phyloP scores from a whole-genome alignment of 2,113 vertebrate species.

The Physeter macrocephalus region DNA sequence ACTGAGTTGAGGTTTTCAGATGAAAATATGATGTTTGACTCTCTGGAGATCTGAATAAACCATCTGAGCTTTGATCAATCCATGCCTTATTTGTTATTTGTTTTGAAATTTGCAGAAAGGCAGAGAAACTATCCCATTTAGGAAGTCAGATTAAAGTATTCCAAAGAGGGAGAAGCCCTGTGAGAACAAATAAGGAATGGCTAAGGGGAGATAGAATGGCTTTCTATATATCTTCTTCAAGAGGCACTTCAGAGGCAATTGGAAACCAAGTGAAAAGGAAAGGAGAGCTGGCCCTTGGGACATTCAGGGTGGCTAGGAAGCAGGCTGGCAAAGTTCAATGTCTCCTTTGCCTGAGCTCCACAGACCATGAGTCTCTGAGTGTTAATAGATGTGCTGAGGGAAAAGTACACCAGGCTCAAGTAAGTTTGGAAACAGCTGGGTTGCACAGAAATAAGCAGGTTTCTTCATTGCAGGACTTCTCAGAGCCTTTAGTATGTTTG shows the following conservation, averaged over 20 bases:
- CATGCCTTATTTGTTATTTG: constrained; percentile 1
- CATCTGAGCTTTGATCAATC: background rate
- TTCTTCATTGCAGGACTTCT: background rate
- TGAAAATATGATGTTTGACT: constrained; percentile 22
- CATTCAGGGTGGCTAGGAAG: background rate
- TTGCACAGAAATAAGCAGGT: background rate
- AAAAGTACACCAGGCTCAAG: background rate
- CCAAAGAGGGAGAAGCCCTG: background rate
- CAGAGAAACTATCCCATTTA: background rate
- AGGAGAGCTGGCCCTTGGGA: background rate
- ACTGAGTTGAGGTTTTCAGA: background rate
- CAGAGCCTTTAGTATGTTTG: background rate
- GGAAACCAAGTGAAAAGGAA: background rate
- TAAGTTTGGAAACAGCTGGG: background rate
- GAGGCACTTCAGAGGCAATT: background rate
- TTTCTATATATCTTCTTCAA: background rate
- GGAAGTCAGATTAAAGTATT: constrained; percentile 8
- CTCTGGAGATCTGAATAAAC: constrained; percentile 37
- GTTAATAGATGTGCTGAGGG: background rate
- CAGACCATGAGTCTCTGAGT: background rate
- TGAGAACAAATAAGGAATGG: background rate
- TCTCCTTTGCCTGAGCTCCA: background rate
- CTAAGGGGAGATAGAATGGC: background rate
- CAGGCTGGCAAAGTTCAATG: background rate
- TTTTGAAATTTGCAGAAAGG: constrained; percentile 27